Evolutionary conservation across 2,113 vertebrate genomes (phyloP).

Genomic region (Sminthopsis crassicaudata): DNA sequence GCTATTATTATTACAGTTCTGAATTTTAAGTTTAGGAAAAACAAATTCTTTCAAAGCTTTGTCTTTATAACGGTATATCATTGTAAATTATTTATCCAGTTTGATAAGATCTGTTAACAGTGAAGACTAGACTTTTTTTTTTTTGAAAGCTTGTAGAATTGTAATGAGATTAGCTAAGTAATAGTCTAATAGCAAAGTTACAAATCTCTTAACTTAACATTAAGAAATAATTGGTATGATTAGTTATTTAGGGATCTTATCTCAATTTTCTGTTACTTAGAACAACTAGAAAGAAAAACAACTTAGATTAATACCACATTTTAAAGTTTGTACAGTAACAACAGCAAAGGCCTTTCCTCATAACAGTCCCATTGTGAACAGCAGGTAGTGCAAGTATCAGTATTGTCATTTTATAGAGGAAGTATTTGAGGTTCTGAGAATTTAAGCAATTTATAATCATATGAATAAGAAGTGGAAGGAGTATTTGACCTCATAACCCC

Average conservation of each 20-base stretch:
- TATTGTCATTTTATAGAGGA: background rate
- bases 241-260: background rate
- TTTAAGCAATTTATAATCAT: background rate
- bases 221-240: background rate
- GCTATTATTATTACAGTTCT: background rate
- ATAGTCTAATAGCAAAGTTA: conserved; percentile 20
- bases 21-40: conserved; percentile 38
- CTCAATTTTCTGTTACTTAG: background rate
- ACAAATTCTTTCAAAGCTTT: conserved; percentile 24
- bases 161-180: conserved; percentile 10
- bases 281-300: background rate
- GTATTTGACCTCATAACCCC: background rate
- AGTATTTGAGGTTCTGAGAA: background rate
- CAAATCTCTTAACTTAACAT: background rate
- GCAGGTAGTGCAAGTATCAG: background rate
- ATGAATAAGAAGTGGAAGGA: background rate
- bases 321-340: background rate
- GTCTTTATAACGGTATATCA: conserved; percentile 22
- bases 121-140: background rate
- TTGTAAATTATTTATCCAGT: conserved; percentile 16
- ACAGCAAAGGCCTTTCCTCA: background rate
- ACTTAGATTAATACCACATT: background rate
- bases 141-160: conserved; percentile 36
- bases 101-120: background rate
- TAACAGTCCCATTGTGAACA: background rate